These are phyloP conservation scores for Oplegnathus fasciatus DNA, from an alignment of 2,113 vertebrate genomes.

Conservation along the genomic window DNA sequence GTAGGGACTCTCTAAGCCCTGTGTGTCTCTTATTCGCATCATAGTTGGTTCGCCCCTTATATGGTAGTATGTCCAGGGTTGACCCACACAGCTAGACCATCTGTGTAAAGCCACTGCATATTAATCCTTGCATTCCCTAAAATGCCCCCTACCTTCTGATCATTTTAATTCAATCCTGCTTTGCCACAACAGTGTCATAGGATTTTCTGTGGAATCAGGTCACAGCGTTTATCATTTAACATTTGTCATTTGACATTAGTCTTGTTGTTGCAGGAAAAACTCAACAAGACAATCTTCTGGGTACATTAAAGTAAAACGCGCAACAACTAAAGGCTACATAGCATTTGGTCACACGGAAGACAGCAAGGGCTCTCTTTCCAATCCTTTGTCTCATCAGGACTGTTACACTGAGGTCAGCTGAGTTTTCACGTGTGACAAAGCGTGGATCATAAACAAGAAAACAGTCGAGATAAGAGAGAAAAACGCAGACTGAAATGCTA, in stretches of 20 bases:
- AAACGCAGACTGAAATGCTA: background rate
- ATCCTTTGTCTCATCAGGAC: background rate
- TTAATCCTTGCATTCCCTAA: background rate
- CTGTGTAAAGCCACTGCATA: background rate
- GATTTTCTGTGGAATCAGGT: background rate
- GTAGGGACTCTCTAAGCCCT: background rate
- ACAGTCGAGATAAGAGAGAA: background rate
- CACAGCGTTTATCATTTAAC: constrained; percentile 2
- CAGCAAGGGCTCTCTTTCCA: background rate
- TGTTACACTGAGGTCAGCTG: background rate
- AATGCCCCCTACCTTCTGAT: background rate
- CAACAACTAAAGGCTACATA: background rate
- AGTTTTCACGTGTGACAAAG: background rate
- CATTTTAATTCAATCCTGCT: background rate
- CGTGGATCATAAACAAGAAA: background rate
- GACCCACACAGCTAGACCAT: background rate
- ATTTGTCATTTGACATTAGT: too few species aligned
- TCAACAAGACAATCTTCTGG: too few species aligned
- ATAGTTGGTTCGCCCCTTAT: background rate
- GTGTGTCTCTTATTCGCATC: background rate
- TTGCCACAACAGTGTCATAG: background rate
- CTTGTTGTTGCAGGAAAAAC: too few species aligned
- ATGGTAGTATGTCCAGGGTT: background rate
- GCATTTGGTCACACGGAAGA: background rate
- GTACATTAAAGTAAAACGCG: background rate